Evolutionary conservation across 2,888 invertebrate species (phyloP).

Genomic region (Pollenia amentaria): DNA sequence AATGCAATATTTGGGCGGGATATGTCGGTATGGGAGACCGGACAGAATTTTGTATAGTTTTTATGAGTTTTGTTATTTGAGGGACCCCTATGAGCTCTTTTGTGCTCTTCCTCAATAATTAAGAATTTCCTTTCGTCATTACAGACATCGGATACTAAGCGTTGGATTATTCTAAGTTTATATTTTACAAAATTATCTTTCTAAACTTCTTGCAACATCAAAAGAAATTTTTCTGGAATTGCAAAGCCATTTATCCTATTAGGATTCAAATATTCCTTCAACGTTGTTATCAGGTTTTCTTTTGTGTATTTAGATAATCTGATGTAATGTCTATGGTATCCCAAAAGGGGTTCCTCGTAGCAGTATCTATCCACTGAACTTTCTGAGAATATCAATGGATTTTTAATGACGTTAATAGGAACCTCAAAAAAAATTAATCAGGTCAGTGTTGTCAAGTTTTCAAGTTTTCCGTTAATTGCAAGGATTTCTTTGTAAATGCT

Average conservation of each 20-base stretch:
- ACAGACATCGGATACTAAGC: background rate
- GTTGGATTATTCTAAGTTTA: too few relatives aligned
- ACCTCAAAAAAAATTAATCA: conserved; percentile 61
- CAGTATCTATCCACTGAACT: conserved; percentile 9
- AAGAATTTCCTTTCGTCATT: background rate
- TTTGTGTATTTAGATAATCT: too few relatives aligned
- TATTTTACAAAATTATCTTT: background rate
- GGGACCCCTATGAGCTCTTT: background rate
- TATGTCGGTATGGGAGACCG: background rate
- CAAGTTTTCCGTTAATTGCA: conserved; percentile 45
- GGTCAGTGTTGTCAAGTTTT: conserved; percentile 53
- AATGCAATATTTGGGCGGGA: too few relatives aligned
- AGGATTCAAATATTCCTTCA: conserved; percentile 12
- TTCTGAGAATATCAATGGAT: conserved; percentile 63
- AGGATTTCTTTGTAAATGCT: too few relatives aligned
- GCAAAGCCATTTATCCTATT: background rate
- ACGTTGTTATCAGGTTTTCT: too few relatives aligned
- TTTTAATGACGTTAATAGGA: conserved; percentile 56
- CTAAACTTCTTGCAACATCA: background rate
- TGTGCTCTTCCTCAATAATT: too few relatives aligned
- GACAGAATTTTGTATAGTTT: too few relatives aligned
- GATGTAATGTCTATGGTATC: background rate
- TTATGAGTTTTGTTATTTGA: background rate
- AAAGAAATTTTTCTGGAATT: background rate
- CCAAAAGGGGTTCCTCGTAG: background rate